These are phyloP conservation scores for Nasonia longicornis DNA, from an alignment of 1,140 invertebrate genomes.

Conservation along the genomic window DNA sequence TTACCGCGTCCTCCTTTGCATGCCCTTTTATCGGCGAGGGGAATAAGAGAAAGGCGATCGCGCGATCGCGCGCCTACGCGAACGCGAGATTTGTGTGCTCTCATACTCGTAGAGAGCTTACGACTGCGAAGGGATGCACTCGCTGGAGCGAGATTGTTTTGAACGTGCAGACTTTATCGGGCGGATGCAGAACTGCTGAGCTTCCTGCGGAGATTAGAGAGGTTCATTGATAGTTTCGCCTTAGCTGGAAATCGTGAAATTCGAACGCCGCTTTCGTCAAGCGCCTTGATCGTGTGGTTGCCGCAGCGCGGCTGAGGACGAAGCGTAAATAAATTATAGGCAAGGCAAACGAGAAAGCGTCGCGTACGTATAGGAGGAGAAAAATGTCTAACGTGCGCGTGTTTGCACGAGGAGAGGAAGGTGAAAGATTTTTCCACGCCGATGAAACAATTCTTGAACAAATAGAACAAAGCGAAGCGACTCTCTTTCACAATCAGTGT, in stretches of 20 bases:
- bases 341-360: background rate
- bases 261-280: background rate
- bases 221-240: background rate
- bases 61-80: background rate
- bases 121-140: background rate
- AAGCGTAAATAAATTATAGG: background rate
- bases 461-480: slow-evolving; percentile 2
- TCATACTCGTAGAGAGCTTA: too few relatives aligned
- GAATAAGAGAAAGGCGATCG: slow-evolving; percentile 3
- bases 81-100: slow-evolving; percentile 19
- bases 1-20: slow-evolving; percentile 45
- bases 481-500: slow-evolving; percentile 38
- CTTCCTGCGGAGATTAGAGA: background rate
- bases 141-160: background rate
- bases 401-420: background rate
- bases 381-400: background rate
- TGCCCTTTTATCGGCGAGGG: slow-evolving; percentile 24
- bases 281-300: too few relatives aligned
- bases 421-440: background rate
- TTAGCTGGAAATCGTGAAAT: background rate
- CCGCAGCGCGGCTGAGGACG: background rate
- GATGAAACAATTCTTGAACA: slow-evolving; percentile 34
- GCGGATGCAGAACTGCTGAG: background rate
- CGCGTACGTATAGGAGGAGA: too few relatives aligned
- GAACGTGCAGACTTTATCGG: background rate